Base-by-base conservation (phyloP, 2,113 vertebrate species). In the Centropus unirufus region DNA sequence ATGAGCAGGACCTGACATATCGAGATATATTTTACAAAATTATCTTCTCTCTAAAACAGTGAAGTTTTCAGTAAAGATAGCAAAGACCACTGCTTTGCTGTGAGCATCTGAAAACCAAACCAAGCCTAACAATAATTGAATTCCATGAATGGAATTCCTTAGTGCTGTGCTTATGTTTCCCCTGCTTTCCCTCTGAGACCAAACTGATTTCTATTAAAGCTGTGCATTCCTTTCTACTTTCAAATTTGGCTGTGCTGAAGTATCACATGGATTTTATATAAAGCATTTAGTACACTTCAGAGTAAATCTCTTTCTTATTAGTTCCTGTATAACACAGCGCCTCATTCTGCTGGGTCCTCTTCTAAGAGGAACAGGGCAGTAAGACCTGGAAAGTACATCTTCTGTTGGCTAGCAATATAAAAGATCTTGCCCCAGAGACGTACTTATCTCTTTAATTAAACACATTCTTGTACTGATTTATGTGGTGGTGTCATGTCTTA, bases 81-180 rank as follows among this genome's bases (percentile, higher is more conserved):
- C 2, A 1, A 84, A 79, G n/a, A 92, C 52, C 47, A 54, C 40
- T 77, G 42, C 20, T 78, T 94, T 90, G 59, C 39, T 89, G 26
- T 90, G 51, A 95, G 44, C 47, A 68, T 63, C 52, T 11, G 21
- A 64, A 47, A 91, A 18, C 3, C 55, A 95, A 87, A 77, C 66
- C 74, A 92, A 93, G 36, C n/a, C 55, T 77, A 85, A 83, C 42
- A 72, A 94, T 77, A 5, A 4, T 0, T 59, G 42, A 92, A 70
- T 52, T 93, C 91, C 92, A 89, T 87, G 90, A 93, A 96, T 90
- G 93, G 94, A 93, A 96, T 93, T 96, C 96, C 87, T 89, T 11
- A 72, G 57, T 1, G 1, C 46, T 88, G 57, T 32, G 72, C 85
- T 88, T 92, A 63, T 32, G 47, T 46, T 94, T 81, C 64, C 63